A percentile compares a stretch with the other conserved stretches of the same genome.
Evolutionary conservation across 2,113 vertebrate species (phyloP).

Genomic region (human): GRCh38 chr9:23690501-23691000

Average conservation of each 20-base stretch:
- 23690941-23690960: slow-evolving; percentile 96
- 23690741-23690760: slow-evolving; percentile 94
- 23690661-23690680: slow-evolving; percentile 92
- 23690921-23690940: slow-evolving; percentile 97
- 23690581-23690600: slow-evolving; percentile 93
- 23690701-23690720: slow-evolving; percentile 95
- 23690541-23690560: slow-evolving; percentile 91
- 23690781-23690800: slow-evolving; percentile 87
- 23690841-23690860: slow-evolving; percentile 88
- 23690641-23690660: slow-evolving; percentile 86
- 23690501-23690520: slow-evolving; percentile 84
- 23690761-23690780: slow-evolving; percentile 92
- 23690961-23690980: slow-evolving; percentile 92
- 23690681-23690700: slow-evolving; percentile 96
- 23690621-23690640: slow-evolving; percentile 86
- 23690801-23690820: slow-evolving; percentile 87
- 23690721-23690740: slow-evolving; percentile 93
- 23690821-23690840: slow-evolving; percentile 89
- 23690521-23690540: slow-evolving; percentile 86
- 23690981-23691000: slow-evolving; percentile 94
- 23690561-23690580: slow-evolving; percentile 91
- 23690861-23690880: slow-evolving; percentile 90
- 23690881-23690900: slow-evolving; percentile 89
- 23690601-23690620: slow-evolving; percentile 91
- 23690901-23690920: slow-evolving; percentile 92